phyloP scores from a whole-genome alignment of 2,113 vertebrate genomes.

The Eudorcas thomsonii region DNA sequence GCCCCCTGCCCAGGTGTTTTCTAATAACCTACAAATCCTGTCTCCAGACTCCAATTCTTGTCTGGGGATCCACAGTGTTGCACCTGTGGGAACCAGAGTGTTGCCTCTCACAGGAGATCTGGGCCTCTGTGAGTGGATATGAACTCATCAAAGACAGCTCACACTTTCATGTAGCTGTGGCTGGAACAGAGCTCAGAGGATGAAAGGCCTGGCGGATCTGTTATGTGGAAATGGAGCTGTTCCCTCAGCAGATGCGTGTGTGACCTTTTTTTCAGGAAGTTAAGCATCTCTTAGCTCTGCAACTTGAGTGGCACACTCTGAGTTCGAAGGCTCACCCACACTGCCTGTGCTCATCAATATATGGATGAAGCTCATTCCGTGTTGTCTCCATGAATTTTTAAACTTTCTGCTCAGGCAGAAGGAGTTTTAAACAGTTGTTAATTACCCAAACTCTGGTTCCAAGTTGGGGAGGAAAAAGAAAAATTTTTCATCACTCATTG shows the following conservation, averaged over 20 bases:
- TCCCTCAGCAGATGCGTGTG: not conserved
- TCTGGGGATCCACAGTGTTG: not conserved
- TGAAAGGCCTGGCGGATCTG: not conserved
- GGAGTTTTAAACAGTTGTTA: not conserved
- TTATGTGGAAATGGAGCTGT: not conserved
- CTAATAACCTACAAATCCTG: not conserved
- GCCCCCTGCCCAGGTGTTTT: not conserved
- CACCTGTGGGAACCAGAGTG: not conserved
- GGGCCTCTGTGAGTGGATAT: not conserved
- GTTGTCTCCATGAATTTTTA: constrained; percentile 8
- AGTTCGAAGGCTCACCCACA: not conserved
- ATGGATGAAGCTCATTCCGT: not conserved
- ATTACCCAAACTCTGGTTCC: not conserved
- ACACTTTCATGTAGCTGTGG: not conserved
- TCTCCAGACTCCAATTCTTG: not conserved
- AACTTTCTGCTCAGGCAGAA: not conserved
- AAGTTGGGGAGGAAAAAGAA: not conserved
- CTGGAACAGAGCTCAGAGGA: not conserved
- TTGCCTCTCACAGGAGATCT: not conserved
- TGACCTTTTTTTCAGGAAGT: not conserved
- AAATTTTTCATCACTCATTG: not conserved
- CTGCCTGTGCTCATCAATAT: not conserved
- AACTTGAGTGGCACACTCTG: not conserved
- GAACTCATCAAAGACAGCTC: not conserved
- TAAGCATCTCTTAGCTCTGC: not conserved